Evolutionary conservation across 2,797 vertebrate species (phyloP).

Genomic region (Eupleurogrammus muticus): DNA sequence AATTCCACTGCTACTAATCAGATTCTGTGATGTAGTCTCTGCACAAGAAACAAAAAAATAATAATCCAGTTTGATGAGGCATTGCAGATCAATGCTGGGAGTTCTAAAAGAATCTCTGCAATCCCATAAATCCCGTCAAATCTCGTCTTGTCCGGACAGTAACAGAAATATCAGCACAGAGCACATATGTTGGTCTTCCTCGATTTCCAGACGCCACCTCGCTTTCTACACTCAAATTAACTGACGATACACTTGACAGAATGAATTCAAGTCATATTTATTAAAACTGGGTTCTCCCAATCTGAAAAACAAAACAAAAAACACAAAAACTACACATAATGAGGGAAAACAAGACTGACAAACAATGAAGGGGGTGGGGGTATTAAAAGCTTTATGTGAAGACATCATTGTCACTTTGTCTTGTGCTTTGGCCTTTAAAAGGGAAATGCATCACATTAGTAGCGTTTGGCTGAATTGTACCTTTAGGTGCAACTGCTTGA

Average conservation of each 20-base stretch:
- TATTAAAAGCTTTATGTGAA: constrained; percentile 67
- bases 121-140: constrained; percentile 23
- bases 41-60: constrained; percentile 43
- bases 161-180: constrained; percentile 26
- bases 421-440: constrained; percentile 87
- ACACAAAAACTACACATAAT: constrained; percentile 49
- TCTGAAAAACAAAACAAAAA: constrained; percentile 40
- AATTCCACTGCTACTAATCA: constrained; percentile 56
- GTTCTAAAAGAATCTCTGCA: constrained; percentile 20
- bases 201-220: constrained; percentile 5
- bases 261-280: constrained; percentile 74
- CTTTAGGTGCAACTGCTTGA: constrained; percentile 50
- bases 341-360: constrained; percentile 49
- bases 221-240: constrained; percentile 36
- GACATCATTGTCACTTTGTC: constrained; percentile 66
- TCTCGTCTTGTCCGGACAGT: constrained; percentile 33
- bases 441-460: constrained; percentile 60
- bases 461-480: constrained; percentile 67
- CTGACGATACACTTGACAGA: constrained; percentile 46
- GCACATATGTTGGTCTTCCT: constrained; percentile 4
- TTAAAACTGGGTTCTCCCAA: constrained; percentile 67
- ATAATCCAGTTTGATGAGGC: constrained; percentile 47
- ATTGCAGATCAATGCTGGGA: constrained; percentile 18
- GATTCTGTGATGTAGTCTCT: constrained; percentile 47
- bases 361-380: constrained; percentile 35